Percentiles rank a stretch among this genome's conserved stretches.
Conservation (phyloP, 2,888 invertebrate genomes). For the Acleris emargana region DNA sequence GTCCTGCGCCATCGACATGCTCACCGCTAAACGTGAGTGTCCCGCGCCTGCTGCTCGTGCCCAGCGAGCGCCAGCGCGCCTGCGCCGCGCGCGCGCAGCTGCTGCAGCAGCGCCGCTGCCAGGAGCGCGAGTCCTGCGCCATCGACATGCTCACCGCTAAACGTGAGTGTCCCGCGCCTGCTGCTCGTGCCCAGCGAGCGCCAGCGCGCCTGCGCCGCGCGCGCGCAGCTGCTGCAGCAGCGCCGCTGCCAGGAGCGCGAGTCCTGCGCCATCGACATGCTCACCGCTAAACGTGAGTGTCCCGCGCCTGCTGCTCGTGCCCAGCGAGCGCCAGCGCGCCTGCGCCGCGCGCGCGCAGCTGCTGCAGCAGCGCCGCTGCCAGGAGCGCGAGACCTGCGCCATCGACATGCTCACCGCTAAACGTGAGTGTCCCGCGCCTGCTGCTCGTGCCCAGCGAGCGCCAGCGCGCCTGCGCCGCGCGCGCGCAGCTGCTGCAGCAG, state of each 20-base stretch:
- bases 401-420: constrained; percentile 90
- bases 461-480: constrained; percentile 86
- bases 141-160: constrained; percentile 90
- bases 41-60: constrained; percentile 87
- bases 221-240: constrained; percentile 90
- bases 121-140: constrained; percentile 86
- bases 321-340: constrained; percentile 85
- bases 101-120: constrained; percentile 89
- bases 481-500: constrained; percentile 90
- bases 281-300: constrained; percentile 92
- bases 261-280: constrained; percentile 88
- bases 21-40: constrained; percentile 92
- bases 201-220: constrained; percentile 86
- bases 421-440: constrained; percentile 91
- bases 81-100: constrained; percentile 88
- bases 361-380: constrained; percentile 89
- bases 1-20: constrained; percentile 88
- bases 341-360: constrained; percentile 88
- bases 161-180: constrained; percentile 91
- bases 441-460: constrained; percentile 85
- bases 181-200: constrained; percentile 85
- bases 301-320: constrained; percentile 87
- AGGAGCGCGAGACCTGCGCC: constrained; percentile 86
- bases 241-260: constrained; percentile 86
- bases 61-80: constrained; percentile 85